These are phyloP conservation scores for Geotrypetes seraphini DNA, from an alignment of 2,797 vertebrate genomes.

Conservation along the genomic window DNA sequence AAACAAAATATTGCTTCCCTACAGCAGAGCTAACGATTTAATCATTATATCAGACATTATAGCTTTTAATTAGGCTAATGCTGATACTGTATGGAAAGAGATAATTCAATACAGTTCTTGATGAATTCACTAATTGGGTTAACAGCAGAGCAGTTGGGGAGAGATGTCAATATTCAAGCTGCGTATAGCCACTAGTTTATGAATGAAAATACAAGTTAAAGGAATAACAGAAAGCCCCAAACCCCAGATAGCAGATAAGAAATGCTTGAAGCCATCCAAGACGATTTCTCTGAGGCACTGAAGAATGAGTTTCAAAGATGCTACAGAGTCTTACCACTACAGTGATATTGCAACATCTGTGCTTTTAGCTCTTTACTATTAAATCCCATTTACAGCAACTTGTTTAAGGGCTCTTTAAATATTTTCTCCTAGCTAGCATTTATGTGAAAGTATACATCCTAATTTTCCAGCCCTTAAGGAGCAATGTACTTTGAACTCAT, in stretches of 20 bases:
- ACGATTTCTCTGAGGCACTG: no score
- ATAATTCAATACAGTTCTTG: slow-evolving; percentile 78
- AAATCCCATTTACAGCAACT: no score
- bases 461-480: no score
- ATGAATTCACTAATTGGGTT: slow-evolving; percentile 81
- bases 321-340: no score
- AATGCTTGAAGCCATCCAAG: no score
- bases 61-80: slow-evolving; percentile 93
- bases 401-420: no score
- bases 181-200: slow-evolving; percentile 57
- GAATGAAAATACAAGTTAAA: slow-evolving; percentile 37
- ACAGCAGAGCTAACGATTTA: slow-evolving; percentile 94
- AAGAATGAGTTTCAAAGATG: no score
- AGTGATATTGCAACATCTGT: no score
- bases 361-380: no score
- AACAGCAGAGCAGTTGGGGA: slow-evolving; percentile 68
- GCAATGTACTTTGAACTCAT: no score
- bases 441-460: no score
- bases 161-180: slow-evolving; percentile 71
- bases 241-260: slow-evolving; percentile 14
- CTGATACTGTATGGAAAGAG: slow-evolving; percentile 80
- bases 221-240: slow-evolving; percentile 24
- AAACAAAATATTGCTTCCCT: slow-evolving; percentile 92
- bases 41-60: slow-evolving; percentile 89
- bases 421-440: no score